Base-by-base conservation (phyloP, 2,797 vertebrate species). In the Parotocinclus haroldoi region DNA sequence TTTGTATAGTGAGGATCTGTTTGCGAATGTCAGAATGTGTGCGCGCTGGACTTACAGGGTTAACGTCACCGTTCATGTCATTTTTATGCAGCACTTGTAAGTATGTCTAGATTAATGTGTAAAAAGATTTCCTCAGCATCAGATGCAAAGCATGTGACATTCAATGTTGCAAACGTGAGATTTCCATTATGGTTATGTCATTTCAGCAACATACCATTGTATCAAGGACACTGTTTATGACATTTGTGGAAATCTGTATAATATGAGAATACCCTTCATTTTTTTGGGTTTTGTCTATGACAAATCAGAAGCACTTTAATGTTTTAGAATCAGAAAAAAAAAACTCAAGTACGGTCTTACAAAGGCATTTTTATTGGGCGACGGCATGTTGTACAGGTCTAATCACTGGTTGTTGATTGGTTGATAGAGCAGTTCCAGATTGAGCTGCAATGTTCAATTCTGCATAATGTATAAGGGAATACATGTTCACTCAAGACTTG, bases 11-110 rank as follows among this genome's bases (percentile, higher is more conserved):
- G 85, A 77, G 90, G 86, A 85, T 92, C 89, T 89, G 90, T 94
- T 92, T 88, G 68, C 65, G 70, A 80, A 73, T 91, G 91, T 93
- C 91, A 93, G 63, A 70, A 68, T 61, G 62, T 82, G 90, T 92
- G 91, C 94, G 92, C 90, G 90, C 81, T 84, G 94, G 95, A 93
- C 89, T 93, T 94, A 98, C 96, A 99, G 96, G 96, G 96, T 98
- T 93, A 93, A 92, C 90, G 91, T 94, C 92, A 90, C 88, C 77
- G 80, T 83, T 87, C 84, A 87, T 74, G 55, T 85, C 78, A 72
- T 60, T 89, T 88, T 91, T 65, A 90, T 91, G 81, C 94, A 94
- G 93, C 93, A 93, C 93, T 93, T 84, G 87, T 92, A 90, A 91
- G 73, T 93, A 88, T 87, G 87, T 76, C 83, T 78, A 75, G 77